These are phyloP conservation scores for Lateolabrax maculatus DNA, from an alignment of 2,797 vertebrate genomes.

Conservation along the genomic window DNA sequence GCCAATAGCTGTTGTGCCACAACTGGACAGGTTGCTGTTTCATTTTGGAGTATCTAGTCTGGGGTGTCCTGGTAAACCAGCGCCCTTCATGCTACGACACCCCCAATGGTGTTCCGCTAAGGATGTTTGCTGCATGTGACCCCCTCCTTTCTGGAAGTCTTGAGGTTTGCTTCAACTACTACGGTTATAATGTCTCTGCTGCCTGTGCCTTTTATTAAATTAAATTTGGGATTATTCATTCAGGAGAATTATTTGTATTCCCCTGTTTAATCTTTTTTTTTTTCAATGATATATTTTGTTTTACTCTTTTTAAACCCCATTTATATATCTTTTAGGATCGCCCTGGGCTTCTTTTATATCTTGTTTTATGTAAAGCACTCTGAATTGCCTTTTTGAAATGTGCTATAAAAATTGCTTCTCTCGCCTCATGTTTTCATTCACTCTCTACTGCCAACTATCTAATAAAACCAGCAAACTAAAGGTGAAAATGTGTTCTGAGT, in stretches of 20 bases:
- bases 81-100: neutral
- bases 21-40: neutral
- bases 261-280: neutral
- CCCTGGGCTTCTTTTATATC: neutral
- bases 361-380: conserved; percentile 16
- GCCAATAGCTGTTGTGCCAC: neutral
- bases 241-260: neutral
- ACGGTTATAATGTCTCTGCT: too few species aligned
- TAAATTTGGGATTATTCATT: neutral
- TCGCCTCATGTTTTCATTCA: neutral
- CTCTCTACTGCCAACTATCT: neutral
- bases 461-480: neutral
- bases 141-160: neutral
- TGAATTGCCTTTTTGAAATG: neutral
- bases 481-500: too few species aligned
- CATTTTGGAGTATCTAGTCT: neutral
- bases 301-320: neutral
- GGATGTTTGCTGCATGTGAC: neutral
- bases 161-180: too few species aligned
- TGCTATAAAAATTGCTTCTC: neutral
- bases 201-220: neutral
- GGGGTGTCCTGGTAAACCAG: neutral
- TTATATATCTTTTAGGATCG: neutral
- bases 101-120: neutral
- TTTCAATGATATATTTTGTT: neutral